Evolutionary conservation across 2,888 invertebrate genomes (phyloP).

Genomic region (Erannis defoliaria): DNA sequence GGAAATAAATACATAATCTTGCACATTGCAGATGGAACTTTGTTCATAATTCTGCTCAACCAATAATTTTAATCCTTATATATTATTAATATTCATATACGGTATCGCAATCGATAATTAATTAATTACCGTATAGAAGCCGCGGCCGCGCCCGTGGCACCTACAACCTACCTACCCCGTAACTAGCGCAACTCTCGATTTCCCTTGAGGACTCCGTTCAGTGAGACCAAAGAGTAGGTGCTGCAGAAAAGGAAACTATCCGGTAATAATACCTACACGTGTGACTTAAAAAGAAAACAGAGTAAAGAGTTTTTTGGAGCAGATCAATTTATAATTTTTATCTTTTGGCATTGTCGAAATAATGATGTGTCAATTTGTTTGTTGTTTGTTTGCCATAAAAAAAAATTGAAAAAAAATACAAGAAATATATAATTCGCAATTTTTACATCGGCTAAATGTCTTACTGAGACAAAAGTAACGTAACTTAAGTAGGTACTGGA

Average conservation of each 20-base stretch:
- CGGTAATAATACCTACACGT: not conserved
- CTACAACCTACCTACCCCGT: constrained; percentile 56
- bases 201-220: constrained; percentile 81
- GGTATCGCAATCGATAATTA: constrained; percentile 77
- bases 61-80: constrained; percentile 41
- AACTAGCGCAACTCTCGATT: constrained; percentile 84
- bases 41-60: not conserved
- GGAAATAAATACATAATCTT: too few relatives aligned
- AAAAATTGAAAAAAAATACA: too few relatives aligned
- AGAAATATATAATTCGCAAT: too few relatives aligned
- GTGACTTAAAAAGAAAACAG: too few relatives aligned
- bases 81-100: constrained; percentile 42
- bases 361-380: too few relatives aligned
- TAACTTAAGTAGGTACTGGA: too few relatives aligned
- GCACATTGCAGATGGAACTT: too few relatives aligned
- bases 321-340: not conserved
- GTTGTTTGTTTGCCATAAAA: too few relatives aligned
- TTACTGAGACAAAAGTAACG: too few relatives aligned
- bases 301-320: not conserved
- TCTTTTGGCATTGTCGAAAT: too few relatives aligned
- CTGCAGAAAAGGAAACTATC: constrained; percentile 16
- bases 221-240: constrained; percentile 69
- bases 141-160: constrained; percentile 68
- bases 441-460: too few relatives aligned
- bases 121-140: constrained; percentile 81